Percentiles rank a stretch among this genome's conserved stretches.
These are phyloP conservation scores for Deilephila elpenor DNA, from an alignment of 2,888 invertebrate genomes.

Conservation along the genomic window DNA sequence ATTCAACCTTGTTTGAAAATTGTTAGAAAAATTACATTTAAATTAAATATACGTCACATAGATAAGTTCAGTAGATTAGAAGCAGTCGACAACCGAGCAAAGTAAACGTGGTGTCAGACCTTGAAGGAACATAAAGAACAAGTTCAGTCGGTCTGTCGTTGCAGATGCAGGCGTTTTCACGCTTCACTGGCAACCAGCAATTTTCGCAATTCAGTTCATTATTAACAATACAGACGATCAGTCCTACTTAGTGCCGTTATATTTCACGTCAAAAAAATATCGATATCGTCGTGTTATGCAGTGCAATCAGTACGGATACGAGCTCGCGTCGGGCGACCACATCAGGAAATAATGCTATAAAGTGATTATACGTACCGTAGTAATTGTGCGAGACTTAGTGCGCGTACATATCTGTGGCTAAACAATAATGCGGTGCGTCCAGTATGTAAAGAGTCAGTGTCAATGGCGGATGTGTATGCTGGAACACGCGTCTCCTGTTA, in stretches of 20 bases:
- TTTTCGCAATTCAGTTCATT: conserved; percentile 57
- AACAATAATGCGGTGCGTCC: conserved; percentile 51
- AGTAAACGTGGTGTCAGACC: conserved; percentile 49
- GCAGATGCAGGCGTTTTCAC: conserved; percentile 54
- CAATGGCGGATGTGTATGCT: conserved; percentile 60
- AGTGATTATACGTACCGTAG: conserved; percentile 41
- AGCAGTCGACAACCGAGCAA: conserved; percentile 37
- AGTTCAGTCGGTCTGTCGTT: conserved; percentile 50
- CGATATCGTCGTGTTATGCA: conserved; percentile 26
- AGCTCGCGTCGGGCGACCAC: conserved; percentile 36
- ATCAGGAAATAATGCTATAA: conserved; percentile 41
- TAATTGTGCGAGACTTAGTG: conserved; percentile 32
- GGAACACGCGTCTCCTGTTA: conserved; percentile 60
- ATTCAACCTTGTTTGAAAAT: not conserved
- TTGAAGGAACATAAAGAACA: conserved; percentile 53
- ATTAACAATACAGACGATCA: conserved; percentile 52
- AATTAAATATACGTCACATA: not conserved
- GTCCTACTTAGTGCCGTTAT: conserved; percentile 41
- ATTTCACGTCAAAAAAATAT: conserved; percentile 49
- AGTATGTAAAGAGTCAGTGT: conserved; percentile 51
- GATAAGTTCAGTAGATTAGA: conserved; percentile 23
- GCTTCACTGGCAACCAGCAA: conserved; percentile 54
- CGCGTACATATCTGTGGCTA: conserved; percentile 28
- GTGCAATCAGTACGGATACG: conserved; percentile 38
- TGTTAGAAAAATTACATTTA: not conserved